A percentile compares a stretch with the other conserved stretches of the same genome.
These are phyloP conservation scores for Hetaerina americana DNA, from an alignment of 1,140 invertebrate genomes.

Conservation along the genomic window DNA sequence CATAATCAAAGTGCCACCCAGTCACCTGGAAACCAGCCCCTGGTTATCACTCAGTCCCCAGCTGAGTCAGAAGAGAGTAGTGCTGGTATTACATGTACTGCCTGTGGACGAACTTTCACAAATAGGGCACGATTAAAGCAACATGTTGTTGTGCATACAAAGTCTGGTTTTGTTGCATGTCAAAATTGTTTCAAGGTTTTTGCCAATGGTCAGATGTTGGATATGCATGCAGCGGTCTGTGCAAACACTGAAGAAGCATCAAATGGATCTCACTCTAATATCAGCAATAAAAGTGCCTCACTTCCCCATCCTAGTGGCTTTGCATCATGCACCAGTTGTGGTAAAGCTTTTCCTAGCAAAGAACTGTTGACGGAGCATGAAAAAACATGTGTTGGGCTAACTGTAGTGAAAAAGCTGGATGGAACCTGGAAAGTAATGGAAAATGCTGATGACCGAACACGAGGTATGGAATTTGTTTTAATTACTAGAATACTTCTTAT, in stretches of 20 bases:
- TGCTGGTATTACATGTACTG: neutral
- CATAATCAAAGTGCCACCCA: too few species aligned
- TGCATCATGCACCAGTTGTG: neutral
- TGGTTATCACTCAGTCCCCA: too few species aligned
- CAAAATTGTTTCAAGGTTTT: neutral
- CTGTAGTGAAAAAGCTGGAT: neutral
- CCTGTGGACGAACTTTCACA: neutral
- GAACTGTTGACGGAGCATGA: neutral
- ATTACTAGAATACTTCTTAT: too few species aligned
- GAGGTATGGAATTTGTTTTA: too few species aligned
- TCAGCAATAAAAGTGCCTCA: neutral
- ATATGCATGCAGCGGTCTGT: neutral
- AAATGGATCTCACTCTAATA: neutral
- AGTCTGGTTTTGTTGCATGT: neutral
- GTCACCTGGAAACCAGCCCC: too few species aligned
- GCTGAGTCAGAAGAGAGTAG: neutral
- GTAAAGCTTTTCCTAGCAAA: neutral
- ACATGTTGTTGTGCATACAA: neutral
- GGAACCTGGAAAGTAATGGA: neutral
- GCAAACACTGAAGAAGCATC: neutral
- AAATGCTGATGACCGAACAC: neutral
- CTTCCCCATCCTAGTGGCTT: neutral
- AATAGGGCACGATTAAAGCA: neutral
- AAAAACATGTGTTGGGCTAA: neutral
- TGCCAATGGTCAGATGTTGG: neutral